These are phyloP conservation scores for Athene noctua DNA, from an alignment of 2,113 vertebrate genomes.

Conservation along the genomic window DNA sequence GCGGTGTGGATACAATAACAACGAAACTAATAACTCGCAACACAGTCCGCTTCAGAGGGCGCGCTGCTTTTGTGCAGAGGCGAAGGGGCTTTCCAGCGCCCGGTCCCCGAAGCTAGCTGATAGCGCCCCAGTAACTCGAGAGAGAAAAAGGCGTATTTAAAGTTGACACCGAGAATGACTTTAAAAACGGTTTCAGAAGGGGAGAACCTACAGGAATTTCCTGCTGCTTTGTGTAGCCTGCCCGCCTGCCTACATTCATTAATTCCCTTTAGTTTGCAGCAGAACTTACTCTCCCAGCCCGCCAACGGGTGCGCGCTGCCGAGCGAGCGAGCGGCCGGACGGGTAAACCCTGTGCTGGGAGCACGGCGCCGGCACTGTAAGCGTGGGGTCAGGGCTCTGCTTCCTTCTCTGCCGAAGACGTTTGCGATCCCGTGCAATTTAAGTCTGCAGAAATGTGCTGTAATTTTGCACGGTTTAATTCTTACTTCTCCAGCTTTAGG, in stretches of 20 bases:
- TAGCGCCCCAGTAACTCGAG: neutral
- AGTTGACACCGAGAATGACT: neutral
- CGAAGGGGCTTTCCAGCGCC: neutral
- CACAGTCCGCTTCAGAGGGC: neutral
- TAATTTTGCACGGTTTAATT: neutral
- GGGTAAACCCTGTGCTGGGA: neutral
- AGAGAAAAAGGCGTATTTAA: neutral
- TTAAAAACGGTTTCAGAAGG: neutral
- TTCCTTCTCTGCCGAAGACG: neutral
- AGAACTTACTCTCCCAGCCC: neutral
- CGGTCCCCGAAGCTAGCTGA: neutral
- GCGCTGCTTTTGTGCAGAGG: neutral
- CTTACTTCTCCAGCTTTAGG: neutral
- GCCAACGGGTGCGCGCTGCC: neutral
- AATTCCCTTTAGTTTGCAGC: neutral
- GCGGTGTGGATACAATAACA: constrained; percentile 21
- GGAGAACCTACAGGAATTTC: neutral
- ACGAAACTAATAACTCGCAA: neutral
- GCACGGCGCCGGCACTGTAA: too few species aligned
- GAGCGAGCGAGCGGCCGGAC: neutral
- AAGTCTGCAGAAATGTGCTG: neutral
- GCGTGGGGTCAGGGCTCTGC: neutral
- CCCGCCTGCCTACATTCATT: neutral
- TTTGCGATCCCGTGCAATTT: neutral
- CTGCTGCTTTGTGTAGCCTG: neutral